Conservation (phyloP, 1,140 invertebrate genomes). For the Drosophila saltans region DNA sequence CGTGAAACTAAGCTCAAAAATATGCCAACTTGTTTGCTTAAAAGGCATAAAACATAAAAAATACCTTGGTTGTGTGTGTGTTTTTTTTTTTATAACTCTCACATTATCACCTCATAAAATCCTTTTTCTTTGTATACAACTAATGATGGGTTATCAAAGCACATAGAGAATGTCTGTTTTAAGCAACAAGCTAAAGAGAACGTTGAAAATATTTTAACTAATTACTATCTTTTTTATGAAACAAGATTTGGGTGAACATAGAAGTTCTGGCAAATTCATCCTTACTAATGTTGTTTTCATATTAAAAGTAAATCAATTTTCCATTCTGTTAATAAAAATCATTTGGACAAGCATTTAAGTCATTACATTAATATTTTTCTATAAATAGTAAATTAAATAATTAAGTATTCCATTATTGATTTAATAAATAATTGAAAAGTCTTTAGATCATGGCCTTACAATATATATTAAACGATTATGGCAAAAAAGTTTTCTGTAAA, state of each 20-base stretch:
- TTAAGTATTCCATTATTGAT: no score
- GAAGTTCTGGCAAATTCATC: no score
- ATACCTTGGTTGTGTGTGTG: conserved; percentile 19
- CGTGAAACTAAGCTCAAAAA: conserved; percentile 72
- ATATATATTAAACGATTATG: not conserved
- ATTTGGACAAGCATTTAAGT: no score
- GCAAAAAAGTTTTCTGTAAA: not conserved
- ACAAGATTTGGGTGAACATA: no score
- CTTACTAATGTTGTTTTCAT: no score
- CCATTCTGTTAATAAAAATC: no score
- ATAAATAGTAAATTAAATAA: no score
- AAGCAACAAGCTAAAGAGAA: conserved; percentile 8
- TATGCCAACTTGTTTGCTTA: conserved; percentile 78
- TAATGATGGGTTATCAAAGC: conserved; percentile 77
- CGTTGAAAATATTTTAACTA: not conserved
- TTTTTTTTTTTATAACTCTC: conserved; percentile 53
- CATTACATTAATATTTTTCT: no score
- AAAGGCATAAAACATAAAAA: conserved; percentile 79
- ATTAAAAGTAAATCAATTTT: no score
- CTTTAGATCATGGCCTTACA: no score
- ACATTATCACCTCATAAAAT: conserved; percentile 80
- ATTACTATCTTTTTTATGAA: no score
- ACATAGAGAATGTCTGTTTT: conserved; percentile 40
- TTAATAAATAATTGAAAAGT: no score
- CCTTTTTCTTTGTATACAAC: conserved; percentile 77